phyloP scores from a whole-genome alignment of 2,797 vertebrate genomes.

The Dipus sagitta region DNA sequence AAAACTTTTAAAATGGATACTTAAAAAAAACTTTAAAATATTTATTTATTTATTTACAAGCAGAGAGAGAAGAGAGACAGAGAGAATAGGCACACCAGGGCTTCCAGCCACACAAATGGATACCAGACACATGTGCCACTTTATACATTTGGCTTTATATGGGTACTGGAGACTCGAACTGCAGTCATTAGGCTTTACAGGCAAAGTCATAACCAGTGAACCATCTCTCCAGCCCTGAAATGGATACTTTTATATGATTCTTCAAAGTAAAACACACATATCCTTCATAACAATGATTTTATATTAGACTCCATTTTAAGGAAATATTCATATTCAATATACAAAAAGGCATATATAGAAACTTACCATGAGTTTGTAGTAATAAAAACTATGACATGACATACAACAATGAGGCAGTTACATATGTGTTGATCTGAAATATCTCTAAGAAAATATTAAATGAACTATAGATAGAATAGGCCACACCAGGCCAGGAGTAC shows the following conservation, averaged over 20 bases:
- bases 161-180: too few relatives aligned
- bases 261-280: slow-evolving; percentile 1
- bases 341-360: neutral
- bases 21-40: too few relatives aligned
- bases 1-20: slow-evolving; percentile 1
- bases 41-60: too few relatives aligned
- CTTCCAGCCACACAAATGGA: too few relatives aligned
- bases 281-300: neutral
- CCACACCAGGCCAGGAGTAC: neutral
- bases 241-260: neutral
- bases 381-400: slow-evolving; percentile 36
- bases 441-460: neutral
- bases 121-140: too few relatives aligned
- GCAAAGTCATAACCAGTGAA: too few relatives aligned
- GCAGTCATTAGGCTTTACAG: too few relatives aligned
- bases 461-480: neutral
- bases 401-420: neutral
- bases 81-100: too few relatives aligned
- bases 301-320: neutral
- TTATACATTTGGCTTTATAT: too few relatives aligned
- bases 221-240: too few relatives aligned
- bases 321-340: neutral
- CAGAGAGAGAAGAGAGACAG: too few relatives aligned
- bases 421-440: neutral
- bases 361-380: neutral